Conservation (phyloP, 2,113 vertebrate genomes). For the Microcebus lehilahytsara region DNA sequence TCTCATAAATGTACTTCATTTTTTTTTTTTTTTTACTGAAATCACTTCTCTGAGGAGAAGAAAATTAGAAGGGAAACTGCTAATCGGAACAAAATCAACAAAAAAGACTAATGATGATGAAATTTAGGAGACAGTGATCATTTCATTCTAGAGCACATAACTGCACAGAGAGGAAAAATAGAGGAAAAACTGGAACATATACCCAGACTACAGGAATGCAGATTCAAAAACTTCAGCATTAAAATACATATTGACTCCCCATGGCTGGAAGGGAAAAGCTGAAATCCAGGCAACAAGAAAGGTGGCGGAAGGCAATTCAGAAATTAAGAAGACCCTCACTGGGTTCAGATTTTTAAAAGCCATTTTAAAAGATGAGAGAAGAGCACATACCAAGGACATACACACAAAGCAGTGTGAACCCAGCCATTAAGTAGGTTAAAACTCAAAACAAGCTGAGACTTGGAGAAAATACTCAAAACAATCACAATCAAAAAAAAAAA, state of each 20-base stretch:
- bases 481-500: not conserved
- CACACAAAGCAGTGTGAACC: not conserved
- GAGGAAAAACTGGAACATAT: not conserved
- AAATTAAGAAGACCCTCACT: not conserved
- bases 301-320: not conserved
- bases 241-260: not conserved
- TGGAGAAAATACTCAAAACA: not conserved
- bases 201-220: not conserved
- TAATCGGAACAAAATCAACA: not conserved
- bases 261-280: not conserved
- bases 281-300: slow-evolving; percentile 1
- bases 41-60: not conserved
- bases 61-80: not conserved
- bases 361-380: not conserved
- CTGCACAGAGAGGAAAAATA: not conserved
- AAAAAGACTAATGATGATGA: not conserved
- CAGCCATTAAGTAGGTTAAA: not conserved
- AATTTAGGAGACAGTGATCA: not conserved
- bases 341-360: not conserved
- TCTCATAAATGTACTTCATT: not conserved
- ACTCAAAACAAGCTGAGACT: not conserved
- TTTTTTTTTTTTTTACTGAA: not conserved
- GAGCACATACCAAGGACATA: not conserved
- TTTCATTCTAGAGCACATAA: not conserved
- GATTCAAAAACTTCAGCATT: not conserved